Percentiles rank a stretch among this genome's conserved stretches.
Conservation (phyloP, 2,113 vertebrate genomes). For the Apodemus speciosus region DNA sequence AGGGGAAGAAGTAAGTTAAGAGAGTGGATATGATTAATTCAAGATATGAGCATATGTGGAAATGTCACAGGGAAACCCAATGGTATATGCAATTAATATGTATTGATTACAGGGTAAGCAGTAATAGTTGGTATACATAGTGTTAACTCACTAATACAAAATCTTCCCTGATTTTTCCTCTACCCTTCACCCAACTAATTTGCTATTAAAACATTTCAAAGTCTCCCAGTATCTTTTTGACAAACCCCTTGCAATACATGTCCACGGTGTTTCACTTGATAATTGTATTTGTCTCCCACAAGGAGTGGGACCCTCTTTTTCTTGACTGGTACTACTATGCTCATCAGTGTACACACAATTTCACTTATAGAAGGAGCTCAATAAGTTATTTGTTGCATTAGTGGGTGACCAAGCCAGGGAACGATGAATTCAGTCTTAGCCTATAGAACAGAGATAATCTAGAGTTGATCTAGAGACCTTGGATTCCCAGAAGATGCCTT, state of each 20-base stretch:
- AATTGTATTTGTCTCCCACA: not conserved
- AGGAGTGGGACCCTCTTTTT: not conserved
- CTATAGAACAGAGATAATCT: constrained; percentile 7
- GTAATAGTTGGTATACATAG: not conserved
- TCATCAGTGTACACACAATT: not conserved
- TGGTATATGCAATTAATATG: not conserved
- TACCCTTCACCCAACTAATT: not conserved
- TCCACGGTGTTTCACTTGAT: not conserved
- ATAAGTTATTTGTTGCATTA: not conserved
- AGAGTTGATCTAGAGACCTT: not conserved
- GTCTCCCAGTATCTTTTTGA: not conserved
- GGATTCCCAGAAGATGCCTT: constrained; percentile 17
- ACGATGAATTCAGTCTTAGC: not conserved
- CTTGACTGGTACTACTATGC: not conserved
- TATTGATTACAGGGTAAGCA: not conserved
- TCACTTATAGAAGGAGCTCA: not conserved
- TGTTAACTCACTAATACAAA: not conserved
- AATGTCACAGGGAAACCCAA: not conserved
- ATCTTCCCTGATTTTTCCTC: not conserved
- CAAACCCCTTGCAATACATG: not conserved
- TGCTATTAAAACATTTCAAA: not conserved
- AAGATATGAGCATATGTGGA: not conserved
- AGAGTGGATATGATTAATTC: not conserved
- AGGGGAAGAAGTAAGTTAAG: not conserved
- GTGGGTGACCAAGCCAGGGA: not conserved